Evolutionary conservation across 2,113 vertebrate species (phyloP), one percentile per base, ranked within the genome.

Genomic region (Parus major): DNA sequence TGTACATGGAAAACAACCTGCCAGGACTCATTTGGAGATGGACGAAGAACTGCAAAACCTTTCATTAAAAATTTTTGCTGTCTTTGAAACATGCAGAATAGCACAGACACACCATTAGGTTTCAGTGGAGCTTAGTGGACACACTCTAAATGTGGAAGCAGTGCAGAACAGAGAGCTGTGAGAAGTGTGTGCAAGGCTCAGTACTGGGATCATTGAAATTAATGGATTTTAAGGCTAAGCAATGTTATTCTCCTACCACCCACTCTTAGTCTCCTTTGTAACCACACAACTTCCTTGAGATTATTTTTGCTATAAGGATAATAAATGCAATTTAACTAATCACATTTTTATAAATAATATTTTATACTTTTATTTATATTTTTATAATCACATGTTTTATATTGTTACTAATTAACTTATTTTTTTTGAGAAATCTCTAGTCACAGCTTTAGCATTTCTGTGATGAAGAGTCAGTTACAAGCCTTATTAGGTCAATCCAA

Each of bases 401-500:
- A 39, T 11, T 12, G 12, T 39, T 39, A 39, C 39, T 39, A 39
- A 39, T 39, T 39, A 12, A 39, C 39, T 39, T 39, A 12, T 85
- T 50, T 60, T 73, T 52, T 66, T 19, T 25, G 46, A 75, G 29
- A 76, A 90, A 36, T 7, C 3, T 78, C 56, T 84, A 59, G 92
- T 65, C 18, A 65, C 42, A 86, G 33, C 46, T 92, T 53, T 39
- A 91, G 21, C 12, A 41, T 76, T 88, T 89, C n/a, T 91, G 22
- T 79, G 53, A 75, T 72, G 53, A 88, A 86, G 4, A 90, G 33
- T 71, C 53, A 86, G 39, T 68, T 53, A 66, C 19, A 68, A 82
- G 57, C 41, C 61, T 96, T 92, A 60, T 71, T 79, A 84, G 86
- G 77, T 92, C 61, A 82, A 52, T 78, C 80, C 56, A 92, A 13